Evolutionary conservation across 2,888 invertebrate genomes (phyloP), one percentile per base, ranked within the genome.

Genomic region (Noctua comes): DNA sequence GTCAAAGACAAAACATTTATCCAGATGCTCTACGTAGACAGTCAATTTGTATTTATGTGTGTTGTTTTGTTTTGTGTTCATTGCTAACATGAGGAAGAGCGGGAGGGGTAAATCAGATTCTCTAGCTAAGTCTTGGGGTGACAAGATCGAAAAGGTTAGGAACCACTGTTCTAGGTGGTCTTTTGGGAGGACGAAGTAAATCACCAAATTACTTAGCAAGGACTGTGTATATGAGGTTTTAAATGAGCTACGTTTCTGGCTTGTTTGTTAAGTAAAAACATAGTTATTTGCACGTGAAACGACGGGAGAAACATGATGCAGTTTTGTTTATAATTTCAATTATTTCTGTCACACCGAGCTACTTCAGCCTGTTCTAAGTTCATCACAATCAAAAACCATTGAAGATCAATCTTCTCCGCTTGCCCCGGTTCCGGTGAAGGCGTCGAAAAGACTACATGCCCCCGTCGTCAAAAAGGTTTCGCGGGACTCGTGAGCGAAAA

Each of bases 151-250:
- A n/a, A n/a, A n/a, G n/a, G n/a, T n/a, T n/a, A n/a, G n/a, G n/a
- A n/a, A n/a, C n/a, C n/a, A n/a, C n/a, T 82, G 86, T 82, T 69
- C 31, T 72, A 72, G 7, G 66, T 43, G 18, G 73, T 51, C 84
- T 69, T 84, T 51, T 46, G 84, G 84, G 80, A 59, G 11, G 10
- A 36, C 7, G 18, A 46, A 57, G 84, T 84, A 65, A 79, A 72
- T 69, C 72, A 59, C 6, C 6, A 51, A 64, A 68, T 57, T 69
- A 82, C 81, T 72, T 59, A 66, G 21, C 16, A 46, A 78, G 64
- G 79, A 68, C 51, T 27, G 21, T 2, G 64, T 24, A 13, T 59
- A 68, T 36, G 31, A 62, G 46, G 16, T 40, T 54, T 70, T 66
- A 40, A 80, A 70, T 83, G 48, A 82, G 31, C 7, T 40, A 57